These are phyloP conservation scores for Remorina albescens DNA, from an alignment of 2,797 vertebrate species.

Conservation along the genomic window DNA sequence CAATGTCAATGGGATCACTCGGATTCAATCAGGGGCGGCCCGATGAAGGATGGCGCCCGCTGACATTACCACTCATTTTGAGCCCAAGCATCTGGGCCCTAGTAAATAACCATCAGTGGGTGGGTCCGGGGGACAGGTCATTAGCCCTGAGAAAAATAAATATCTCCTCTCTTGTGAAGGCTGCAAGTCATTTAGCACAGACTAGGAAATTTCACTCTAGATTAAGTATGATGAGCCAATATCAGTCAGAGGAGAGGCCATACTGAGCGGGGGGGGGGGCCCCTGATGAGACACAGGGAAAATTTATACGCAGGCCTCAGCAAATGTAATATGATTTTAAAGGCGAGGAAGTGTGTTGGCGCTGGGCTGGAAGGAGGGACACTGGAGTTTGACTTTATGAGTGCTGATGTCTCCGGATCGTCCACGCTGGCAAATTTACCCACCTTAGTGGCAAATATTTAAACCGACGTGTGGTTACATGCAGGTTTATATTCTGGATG, in stretches of 20 bases:
- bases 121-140: constrained; percentile 99
- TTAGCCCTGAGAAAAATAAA: constrained; percentile 99
- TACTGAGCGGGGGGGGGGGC: constrained; percentile 85
- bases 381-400: constrained; percentile 50
- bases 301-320: constrained; percentile 90
- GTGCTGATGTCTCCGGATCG: constrained; percentile 12
- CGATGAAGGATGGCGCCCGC: constrained; percentile 95
- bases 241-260: constrained; percentile 96
- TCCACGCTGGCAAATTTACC: constrained; percentile 2
- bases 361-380: constrained; percentile 43
- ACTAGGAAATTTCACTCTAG: constrained; percentile 99
- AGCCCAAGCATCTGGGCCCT: constrained; percentile 99
- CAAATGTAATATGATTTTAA: constrained; percentile 92
- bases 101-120: constrained; percentile 99
- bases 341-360: constrained; percentile 82
- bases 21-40: constrained; percentile 94
- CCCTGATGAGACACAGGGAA: constrained; percentile 90
- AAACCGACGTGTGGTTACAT: not conserved
- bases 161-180: constrained; percentile 97
- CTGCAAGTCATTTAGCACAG: constrained; percentile 99
- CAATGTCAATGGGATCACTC: constrained; percentile 99
- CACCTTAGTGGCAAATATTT: not conserved
- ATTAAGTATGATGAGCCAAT: constrained; percentile 99
- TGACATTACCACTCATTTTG: constrained; percentile 99
- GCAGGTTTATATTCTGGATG: not conserved